Evolutionary conservation across 2,888 invertebrate genomes (phyloP).

Genomic region (Dascillus cervinus): DNA sequence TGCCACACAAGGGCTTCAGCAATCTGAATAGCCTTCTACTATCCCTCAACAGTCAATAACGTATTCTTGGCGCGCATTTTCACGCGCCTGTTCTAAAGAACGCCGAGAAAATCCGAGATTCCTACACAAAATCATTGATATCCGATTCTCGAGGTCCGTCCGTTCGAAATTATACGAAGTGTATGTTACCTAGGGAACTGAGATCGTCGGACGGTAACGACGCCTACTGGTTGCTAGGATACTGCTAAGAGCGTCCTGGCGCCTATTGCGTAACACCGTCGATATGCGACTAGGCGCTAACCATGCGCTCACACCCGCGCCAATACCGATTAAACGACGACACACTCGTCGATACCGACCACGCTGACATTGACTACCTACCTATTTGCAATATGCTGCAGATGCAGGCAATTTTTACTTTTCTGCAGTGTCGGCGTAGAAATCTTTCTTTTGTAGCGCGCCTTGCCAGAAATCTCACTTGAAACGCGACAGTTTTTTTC

Average conservation of each 20-base stretch:
- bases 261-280: slow-evolving; percentile 29
- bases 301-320: slow-evolving; percentile 19
- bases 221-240: slow-evolving; percentile 32
- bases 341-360: slow-evolving; percentile 21
- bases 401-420: too few relatives aligned
- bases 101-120: slow-evolving; percentile 15
- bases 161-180: slow-evolving; percentile 22
- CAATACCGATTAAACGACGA: slow-evolving; percentile 21
- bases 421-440: too few relatives aligned
- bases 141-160: slow-evolving; percentile 18
- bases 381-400: slow-evolving; percentile 19
- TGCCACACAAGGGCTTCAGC: slow-evolving; percentile 22
- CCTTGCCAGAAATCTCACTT: too few relatives aligned
- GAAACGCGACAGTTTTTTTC: too few relatives aligned
- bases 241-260: slow-evolving; percentile 34
- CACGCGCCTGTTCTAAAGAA: too few relatives aligned
- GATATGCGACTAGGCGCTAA: slow-evolving; percentile 38
- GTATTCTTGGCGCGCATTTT: slow-evolving; percentile 14
- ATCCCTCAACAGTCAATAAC: slow-evolving; percentile 15
- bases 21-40: slow-evolving; percentile 19
- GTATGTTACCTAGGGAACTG: slow-evolving; percentile 36
- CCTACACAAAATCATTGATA: slow-evolving; percentile 20
- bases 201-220: slow-evolving; percentile 30
- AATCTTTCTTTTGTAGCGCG: too few relatives aligned
- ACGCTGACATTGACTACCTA: slow-evolving; percentile 18